Conservation (phyloP, 2,888 invertebrate species). For the Ophonus ardosiacus region DNA sequence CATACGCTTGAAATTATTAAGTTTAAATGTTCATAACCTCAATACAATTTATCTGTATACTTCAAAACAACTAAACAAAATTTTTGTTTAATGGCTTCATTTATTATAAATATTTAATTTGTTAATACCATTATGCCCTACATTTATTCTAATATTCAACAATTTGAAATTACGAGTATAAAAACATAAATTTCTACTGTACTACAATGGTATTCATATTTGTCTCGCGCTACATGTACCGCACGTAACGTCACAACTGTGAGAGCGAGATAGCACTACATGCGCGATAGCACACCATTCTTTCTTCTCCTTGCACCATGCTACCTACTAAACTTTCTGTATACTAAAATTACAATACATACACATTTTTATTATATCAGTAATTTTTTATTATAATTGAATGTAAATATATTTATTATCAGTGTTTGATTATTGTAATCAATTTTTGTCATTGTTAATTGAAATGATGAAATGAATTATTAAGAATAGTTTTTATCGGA, state of each 20-base stretch:
- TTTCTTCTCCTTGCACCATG: constrained; percentile 11
- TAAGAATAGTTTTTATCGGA: too few relatives aligned
- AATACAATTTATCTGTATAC: neutral
- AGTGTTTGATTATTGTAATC: too few relatives aligned
- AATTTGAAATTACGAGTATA: neutral
- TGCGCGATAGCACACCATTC: constrained; percentile 7
- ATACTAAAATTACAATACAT: too few relatives aligned
- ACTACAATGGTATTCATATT: neutral
- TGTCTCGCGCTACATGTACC: neutral
- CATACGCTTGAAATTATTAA: neutral
- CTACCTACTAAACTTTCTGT: too few relatives aligned
- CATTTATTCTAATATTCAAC: neutral
- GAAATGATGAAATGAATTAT: too few relatives aligned
- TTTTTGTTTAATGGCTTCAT: neutral
- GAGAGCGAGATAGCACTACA: constrained; percentile 3
- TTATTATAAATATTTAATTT: neutral
- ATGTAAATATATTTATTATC: too few relatives aligned
- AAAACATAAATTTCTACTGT: neutral
- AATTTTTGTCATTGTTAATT: too few relatives aligned
- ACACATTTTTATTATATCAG: too few relatives aligned
- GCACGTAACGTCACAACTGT: neutral
- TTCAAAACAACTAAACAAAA: neutral
- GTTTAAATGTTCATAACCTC: neutral
- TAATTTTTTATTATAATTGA: too few relatives aligned
- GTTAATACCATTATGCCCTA: neutral